Conservation (phyloP, 2,797 vertebrate species). For the Erithacus rubecula region DNA sequence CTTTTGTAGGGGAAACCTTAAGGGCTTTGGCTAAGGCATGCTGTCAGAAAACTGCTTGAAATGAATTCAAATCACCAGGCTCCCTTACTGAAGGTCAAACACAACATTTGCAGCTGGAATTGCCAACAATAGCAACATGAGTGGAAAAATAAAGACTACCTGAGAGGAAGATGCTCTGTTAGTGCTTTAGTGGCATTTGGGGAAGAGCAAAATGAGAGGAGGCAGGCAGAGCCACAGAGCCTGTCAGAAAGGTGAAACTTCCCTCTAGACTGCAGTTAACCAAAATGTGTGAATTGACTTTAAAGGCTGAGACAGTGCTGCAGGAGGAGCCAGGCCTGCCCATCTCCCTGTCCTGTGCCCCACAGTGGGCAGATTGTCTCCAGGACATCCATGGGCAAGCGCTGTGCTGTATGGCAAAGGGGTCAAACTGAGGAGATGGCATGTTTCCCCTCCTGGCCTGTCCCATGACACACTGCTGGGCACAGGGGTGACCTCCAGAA, state of each 20-base stretch:
- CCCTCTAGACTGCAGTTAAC: background rate
- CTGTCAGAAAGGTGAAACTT: background rate
- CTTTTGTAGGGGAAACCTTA: slow-evolving; percentile 57
- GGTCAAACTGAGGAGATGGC: accelerated
- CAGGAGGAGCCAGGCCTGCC: accelerated
- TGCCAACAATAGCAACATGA: background rate
- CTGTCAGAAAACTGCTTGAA: slow-evolving; percentile 68
- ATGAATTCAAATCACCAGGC: slow-evolving; percentile 53
- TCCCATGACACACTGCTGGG: accelerated
- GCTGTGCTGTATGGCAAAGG: background rate
- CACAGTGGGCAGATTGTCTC: accelerated
- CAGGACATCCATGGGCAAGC: background rate
- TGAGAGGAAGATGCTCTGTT: background rate
- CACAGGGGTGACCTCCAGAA: background rate
- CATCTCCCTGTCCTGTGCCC: background rate
- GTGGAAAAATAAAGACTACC: background rate
- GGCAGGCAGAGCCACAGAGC: background rate
- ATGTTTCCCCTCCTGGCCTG: background rate
- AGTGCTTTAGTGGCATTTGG: background rate
- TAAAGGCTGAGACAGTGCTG: background rate
- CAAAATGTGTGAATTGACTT: background rate
- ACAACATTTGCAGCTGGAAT: slow-evolving; percentile 49
- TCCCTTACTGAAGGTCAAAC: slow-evolving; percentile 68
- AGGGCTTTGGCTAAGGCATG: slow-evolving; percentile 69
- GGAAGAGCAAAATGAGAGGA: background rate